phyloP scores from a whole-genome alignment of 2,113 vertebrate species.

The Otis tarda region DNA sequence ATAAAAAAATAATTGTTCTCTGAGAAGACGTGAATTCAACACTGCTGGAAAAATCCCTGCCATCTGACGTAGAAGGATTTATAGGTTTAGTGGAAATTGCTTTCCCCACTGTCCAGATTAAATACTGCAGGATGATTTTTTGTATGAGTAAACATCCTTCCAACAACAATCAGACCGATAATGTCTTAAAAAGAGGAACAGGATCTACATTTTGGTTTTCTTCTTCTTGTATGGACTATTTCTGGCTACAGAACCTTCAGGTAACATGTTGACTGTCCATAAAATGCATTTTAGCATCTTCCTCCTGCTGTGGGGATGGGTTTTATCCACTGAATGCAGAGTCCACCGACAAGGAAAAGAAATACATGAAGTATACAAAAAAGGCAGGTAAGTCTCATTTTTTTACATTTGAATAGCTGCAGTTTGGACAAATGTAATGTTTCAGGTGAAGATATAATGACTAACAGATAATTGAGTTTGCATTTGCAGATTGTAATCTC shows the following conservation, averaged over 20 bases:
- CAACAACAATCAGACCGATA: slow-evolving; percentile 74
- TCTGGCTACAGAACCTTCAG: slow-evolving; percentile 61
- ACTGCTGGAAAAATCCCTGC: slow-evolving; percentile 83
- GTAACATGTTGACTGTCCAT: slow-evolving; percentile 64
- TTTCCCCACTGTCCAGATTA: slow-evolving; percentile 86
- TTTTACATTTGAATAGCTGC: background rate
- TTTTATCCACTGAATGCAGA: slow-evolving; percentile 76
- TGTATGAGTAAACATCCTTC: slow-evolving; percentile 76
- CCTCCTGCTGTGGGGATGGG: slow-evolving; percentile 80
- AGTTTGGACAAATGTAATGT: background rate
- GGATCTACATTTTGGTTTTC: slow-evolving; percentile 48
- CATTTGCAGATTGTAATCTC: background rate
- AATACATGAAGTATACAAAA: slow-evolving; percentile 76
- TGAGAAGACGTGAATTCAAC: slow-evolving; percentile 68
- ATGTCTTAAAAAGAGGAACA: slow-evolving; percentile 75
- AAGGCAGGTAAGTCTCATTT: slow-evolving; percentile 81
- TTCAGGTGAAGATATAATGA: background rate
- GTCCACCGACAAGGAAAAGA: slow-evolving; percentile 64
- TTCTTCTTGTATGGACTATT: slow-evolving; percentile 59
- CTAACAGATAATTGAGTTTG: background rate
- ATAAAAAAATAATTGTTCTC: slow-evolving; percentile 50
- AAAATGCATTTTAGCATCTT: slow-evolving; percentile 84
- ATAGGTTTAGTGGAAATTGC: slow-evolving; percentile 88
- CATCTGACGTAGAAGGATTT: slow-evolving; percentile 89
- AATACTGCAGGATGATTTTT: slow-evolving; percentile 78